These are phyloP conservation scores for Thamnophis sirtalis DNA, from an alignment of 2,113 vertebrate species.

Conservation along the genomic window DNA sequence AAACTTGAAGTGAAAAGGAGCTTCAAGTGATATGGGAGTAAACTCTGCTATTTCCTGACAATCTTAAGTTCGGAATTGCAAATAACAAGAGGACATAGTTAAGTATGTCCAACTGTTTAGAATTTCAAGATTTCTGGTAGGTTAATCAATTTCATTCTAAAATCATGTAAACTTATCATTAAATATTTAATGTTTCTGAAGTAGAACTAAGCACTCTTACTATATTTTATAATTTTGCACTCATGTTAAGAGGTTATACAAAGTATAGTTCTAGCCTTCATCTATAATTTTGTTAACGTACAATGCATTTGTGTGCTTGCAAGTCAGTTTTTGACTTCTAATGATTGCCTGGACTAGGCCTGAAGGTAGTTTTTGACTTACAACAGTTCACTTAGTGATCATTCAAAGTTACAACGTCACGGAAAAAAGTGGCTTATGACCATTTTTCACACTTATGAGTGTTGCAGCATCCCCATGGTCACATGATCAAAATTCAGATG, in stretches of 20 bases:
- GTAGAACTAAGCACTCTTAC: not conserved
- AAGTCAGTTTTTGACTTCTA: not conserved
- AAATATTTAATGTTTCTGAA: not conserved
- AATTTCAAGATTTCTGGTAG: constrained; percentile 8
- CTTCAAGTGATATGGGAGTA: not conserved
- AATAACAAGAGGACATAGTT: constrained; percentile 16
- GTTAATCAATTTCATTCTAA: not conserved
- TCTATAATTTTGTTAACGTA: not conserved
- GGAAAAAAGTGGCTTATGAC: too few relatives aligned
- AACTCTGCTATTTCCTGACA: not conserved
- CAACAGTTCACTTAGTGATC: too few relatives aligned
- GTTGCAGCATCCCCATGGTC: too few relatives aligned
- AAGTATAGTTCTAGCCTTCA: not conserved
- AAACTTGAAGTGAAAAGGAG: constrained; percentile 14
- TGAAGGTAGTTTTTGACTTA: not conserved
- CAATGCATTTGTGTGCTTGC: not conserved
- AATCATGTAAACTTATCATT: not conserved
- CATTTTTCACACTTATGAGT: too few relatives aligned
- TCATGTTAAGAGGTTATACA: not conserved
- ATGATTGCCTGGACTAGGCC: not conserved
- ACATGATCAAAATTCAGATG: too few relatives aligned
- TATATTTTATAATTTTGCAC: not conserved
- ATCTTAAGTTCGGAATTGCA: constrained; percentile 15
- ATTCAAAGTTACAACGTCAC: too few relatives aligned
- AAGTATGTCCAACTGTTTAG: not conserved